Base-by-base conservation (phyloP, 1,140 invertebrate species). In the Aphelinus atriplicis region DNA sequence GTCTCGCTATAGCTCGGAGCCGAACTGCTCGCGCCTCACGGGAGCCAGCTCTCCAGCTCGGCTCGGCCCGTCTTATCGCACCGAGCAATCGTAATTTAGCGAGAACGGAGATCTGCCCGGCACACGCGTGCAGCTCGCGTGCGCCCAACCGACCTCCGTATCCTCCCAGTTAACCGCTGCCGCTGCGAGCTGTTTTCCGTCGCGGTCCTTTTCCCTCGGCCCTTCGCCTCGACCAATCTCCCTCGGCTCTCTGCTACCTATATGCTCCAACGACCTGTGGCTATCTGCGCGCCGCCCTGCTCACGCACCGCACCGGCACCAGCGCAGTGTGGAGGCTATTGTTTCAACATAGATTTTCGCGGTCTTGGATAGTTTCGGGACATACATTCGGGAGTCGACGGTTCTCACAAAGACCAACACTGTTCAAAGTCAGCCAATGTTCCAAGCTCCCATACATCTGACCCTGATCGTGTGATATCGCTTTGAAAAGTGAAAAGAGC, bases 21-120 rank as follows among this genome's bases (percentile, higher is more conserved):
- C 53, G n/a, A 65, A 46, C 62, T 43, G 1, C 51, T 57, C 56
- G 46, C 67, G 63, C 51, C 50, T 64, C 63, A 63, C 63, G 7
- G 63, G 55, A 73, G 62, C 71, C 45, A 26, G 68, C 57, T 46
- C 45, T 26, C 67, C 46, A 60, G 55, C 45, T 45, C 57, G 57
- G 26, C 53, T 48, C 46, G 42, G 46, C 47, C 6, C 26, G 26
- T 7, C 63, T 73, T 73, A 73, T 69, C 73, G 62, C 58, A 45
- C 4, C 2, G 67, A 48, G 55, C 45, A 67, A 73, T 73, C 72
- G 64, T 73, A 68, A 67, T 73, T 69, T 68, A 61, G 66, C 73
- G 45, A 10, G 7, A 63, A 43, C 46, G 42, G 7, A 68, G 66
- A 68, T 62, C 53, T 53, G 42, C 53, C 3, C 43, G 51, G 45